Percentiles rank a stretch among this genome's conserved stretches.
Conservation (phyloP, 2,113 vertebrate species). For the Machaerirhynchus nigripectus region DNA sequence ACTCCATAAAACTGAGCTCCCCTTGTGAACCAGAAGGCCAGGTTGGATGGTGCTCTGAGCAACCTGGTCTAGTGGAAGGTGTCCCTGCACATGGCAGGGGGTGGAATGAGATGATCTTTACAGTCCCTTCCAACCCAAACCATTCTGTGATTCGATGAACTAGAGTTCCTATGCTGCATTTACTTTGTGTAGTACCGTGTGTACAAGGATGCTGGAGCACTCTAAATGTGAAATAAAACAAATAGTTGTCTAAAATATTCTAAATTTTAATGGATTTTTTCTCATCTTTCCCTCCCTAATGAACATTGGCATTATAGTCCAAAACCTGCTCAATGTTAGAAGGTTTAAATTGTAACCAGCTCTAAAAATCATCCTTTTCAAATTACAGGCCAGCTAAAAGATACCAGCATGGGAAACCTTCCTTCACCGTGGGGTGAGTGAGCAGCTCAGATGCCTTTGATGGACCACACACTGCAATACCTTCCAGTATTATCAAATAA, state of each 20-base stretch:
- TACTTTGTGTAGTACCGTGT: fast-evolving
- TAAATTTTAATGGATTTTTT: background rate
- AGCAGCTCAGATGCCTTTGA: slow-evolving; percentile 1
- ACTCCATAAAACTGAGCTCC: background rate
- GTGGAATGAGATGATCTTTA: background rate
- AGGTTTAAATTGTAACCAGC: slow-evolving; percentile 8
- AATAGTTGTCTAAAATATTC: background rate
- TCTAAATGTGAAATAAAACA: background rate
- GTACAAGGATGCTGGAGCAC: background rate
- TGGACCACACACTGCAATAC: slow-evolving; percentile 31
- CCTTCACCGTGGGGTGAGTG: background rate
- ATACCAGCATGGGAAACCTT: background rate
- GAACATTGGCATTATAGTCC: background rate
- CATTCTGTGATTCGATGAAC: background rate
- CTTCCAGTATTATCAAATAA: slow-evolving; percentile 36
- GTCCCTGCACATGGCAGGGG: background rate
- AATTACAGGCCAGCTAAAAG: background rate
- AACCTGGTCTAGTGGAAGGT: background rate
- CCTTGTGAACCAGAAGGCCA: background rate
- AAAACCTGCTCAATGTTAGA: background rate
- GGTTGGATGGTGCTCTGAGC: background rate
- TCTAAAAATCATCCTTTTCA: slow-evolving; percentile 30
- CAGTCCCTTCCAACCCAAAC: background rate
- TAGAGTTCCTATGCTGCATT: background rate
- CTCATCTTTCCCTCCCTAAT: background rate